A percentile compares a stretch with the other conserved stretches of the same genome.
phyloP scores from a whole-genome alignment of 1,140 invertebrate species.

The Drosophila micromelanica region DNA sequence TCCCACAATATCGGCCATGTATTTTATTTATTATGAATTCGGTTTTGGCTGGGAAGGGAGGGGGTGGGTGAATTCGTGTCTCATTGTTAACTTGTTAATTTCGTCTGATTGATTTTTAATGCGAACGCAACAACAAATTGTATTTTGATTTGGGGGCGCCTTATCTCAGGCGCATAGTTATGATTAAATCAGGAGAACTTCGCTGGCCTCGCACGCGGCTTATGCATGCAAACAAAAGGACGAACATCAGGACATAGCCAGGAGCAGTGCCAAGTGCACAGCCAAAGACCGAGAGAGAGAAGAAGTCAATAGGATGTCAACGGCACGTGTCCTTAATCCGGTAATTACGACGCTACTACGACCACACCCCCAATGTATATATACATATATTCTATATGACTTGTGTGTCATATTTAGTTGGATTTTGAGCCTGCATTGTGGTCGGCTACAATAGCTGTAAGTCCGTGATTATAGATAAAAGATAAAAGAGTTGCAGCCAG shows the following conservation, averaged over 20 bases:
- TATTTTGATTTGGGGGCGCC: constrained; percentile 27
- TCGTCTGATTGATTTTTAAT: constrained; percentile 81
- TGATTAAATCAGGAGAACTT: constrained; percentile 73
- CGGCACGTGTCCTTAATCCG: constrained; percentile 81
- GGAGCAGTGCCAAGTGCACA: constrained; percentile 54
- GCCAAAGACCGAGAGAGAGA: neutral
- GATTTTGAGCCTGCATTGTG: constrained; percentile 40
- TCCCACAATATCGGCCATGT: constrained; percentile 52
- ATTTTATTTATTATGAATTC: neutral
- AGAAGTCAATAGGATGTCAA: constrained; percentile 74
- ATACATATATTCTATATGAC: neutral
- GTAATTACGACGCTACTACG: constrained; percentile 63
- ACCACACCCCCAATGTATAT: constrained; percentile 2
- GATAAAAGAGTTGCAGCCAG: constrained; percentile 2
- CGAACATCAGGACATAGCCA: constrained; percentile 2
- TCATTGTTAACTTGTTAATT: constrained; percentile 82
- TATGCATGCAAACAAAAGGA: constrained; percentile 59
- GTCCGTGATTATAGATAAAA: constrained; percentile 25
- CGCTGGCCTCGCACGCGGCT: constrained; percentile 65
- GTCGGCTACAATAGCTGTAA: constrained; percentile 32
- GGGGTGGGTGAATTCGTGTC: constrained; percentile 4
- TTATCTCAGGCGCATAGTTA: constrained; percentile 63
- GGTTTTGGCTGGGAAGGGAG: neutral
- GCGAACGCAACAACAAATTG: constrained; percentile 54
- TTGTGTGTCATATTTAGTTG: constrained; percentile 21